Percentiles rank a stretch among this genome's conserved stretches.
These are phyloP conservation scores for Chrysina gloriosa DNA, from an alignment of 2,888 invertebrate genomes.

Conservation along the genomic window DNA sequence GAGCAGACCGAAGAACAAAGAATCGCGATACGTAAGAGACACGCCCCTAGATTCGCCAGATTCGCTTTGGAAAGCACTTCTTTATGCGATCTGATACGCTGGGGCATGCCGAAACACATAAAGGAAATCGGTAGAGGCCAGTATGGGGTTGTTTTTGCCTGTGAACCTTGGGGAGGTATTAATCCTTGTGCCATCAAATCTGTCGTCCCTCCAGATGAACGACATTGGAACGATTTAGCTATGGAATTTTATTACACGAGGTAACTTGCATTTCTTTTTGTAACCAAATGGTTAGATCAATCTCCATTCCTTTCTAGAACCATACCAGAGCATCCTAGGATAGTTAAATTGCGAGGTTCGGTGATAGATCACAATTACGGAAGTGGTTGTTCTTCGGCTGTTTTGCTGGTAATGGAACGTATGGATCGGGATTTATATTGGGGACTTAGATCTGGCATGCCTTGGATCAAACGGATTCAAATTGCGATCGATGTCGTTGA, in stretches of 20 bases:
- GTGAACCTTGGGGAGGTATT: constrained; percentile 79
- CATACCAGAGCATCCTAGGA: constrained; percentile 83
- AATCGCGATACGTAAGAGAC: constrained; percentile 78
- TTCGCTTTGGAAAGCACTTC: constrained; percentile 87
- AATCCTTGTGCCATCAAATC: constrained; percentile 88
- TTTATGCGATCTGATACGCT: constrained; percentile 80
- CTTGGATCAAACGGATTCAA: constrained; percentile 73
- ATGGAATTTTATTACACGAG: constrained; percentile 93
- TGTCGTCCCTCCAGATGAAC: constrained; percentile 87
- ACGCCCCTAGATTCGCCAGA: constrained; percentile 84
- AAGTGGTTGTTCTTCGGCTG: constrained; percentile 76
- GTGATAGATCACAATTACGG: constrained; percentile 83
- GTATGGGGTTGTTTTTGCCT: constrained; percentile 89
- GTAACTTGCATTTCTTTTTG: constrained; percentile 61
- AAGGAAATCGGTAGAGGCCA: constrained; percentile 84
- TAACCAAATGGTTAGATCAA: background rate
- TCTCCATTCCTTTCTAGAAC: constrained; percentile 70
- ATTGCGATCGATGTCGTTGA: constrained; percentile 87
- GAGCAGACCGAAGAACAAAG: constrained; percentile 86
- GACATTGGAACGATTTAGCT: constrained; percentile 90
- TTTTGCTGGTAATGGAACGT: constrained; percentile 83
- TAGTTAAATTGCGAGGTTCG: constrained; percentile 81
- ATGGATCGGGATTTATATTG: constrained; percentile 82
- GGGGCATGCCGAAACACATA: constrained; percentile 76
- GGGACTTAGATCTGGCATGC: constrained; percentile 77